Evolutionary conservation across 2,888 invertebrate species (phyloP), one percentile per base, ranked within the genome.

Genomic region (Sericinus montela): DNA sequence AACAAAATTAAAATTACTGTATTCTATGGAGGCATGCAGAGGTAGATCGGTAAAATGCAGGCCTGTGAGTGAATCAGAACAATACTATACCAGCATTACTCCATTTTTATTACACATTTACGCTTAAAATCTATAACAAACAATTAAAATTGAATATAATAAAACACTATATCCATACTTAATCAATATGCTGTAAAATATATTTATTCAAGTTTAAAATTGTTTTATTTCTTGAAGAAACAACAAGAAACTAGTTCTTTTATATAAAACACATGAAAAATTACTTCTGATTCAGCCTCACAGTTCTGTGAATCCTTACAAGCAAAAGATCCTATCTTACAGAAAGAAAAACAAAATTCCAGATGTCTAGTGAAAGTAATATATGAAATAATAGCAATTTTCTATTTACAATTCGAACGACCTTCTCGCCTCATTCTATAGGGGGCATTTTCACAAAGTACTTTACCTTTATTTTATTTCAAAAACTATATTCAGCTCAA

Each of bases 1-100:
- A 82, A 85, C 80, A 81, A 84, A 75, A 72, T 69, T 82, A 80
- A 78, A 74, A 68, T 74, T 63, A 79, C 67, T 76, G 76, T 73
- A 73, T 67, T 19, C 67, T 63, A 72, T 76, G 77, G 80, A 86
- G 86, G 83, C 82, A 76, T 78, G 73, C 75, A 74, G 87, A 87
- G 87, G 87, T 87, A 87, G 87, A 70, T 86, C 70, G 85, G 79
- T 82, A 74, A 62, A 59, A 67, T 61, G 66, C 58, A 67, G 67
- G 68, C 65, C 63, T 64, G 69, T 61, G 59, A 57, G 59, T 53
- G 55, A 61, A 57, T 63, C 65, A 58, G 51, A 58, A 36, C 25
- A 23, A 39, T 9, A 16, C n/a, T 36, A n/a, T n/a, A 37, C 48
- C 53, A 53, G 48, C 42, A 42, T n/a, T 19, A 25, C 13, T 48